Conservation (phyloP, 2,113 vertebrate species). For the Protobothrops mucrosquamatus region DNA sequence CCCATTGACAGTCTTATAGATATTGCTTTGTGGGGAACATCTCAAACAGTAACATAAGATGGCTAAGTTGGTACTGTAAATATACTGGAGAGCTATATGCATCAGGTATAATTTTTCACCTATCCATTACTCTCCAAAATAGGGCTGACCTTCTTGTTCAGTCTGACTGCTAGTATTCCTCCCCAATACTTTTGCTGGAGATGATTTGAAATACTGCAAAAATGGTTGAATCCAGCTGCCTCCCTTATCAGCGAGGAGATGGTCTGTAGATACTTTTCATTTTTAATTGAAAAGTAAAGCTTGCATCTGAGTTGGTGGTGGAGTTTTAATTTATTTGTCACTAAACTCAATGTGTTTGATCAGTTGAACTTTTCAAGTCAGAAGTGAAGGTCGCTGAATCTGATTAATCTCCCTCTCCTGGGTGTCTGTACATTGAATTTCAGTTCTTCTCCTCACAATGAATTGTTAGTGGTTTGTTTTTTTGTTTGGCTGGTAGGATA, state of each 20-base stretch:
- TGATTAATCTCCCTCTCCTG: neutral
- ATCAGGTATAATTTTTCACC: neutral
- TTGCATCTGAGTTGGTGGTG: neutral
- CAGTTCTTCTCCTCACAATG: neutral
- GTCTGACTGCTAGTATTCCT: neutral
- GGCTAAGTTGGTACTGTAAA: neutral
- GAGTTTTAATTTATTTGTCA: neutral
- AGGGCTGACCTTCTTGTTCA: neutral
- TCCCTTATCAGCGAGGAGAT: neutral
- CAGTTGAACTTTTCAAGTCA: neutral
- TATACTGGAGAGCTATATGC: neutral
- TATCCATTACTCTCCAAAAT: neutral
- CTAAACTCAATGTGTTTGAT: neutral
- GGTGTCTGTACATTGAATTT: neutral
- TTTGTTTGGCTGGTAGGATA: neutral
- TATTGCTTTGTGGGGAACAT: neutral
- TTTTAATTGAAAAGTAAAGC: neutral
- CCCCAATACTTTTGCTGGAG: neutral
- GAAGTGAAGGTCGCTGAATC: neutral
- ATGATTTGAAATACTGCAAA: neutral
- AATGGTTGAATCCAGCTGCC: neutral
- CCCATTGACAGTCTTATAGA: neutral
- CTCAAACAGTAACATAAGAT: neutral
- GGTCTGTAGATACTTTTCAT: neutral
- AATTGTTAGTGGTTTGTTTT: neutral